Evolutionary conservation across 1,140 invertebrate genomes (phyloP), one percentile per base, ranked within the genome.

Genomic region (Latrodectus geometricus): DNA sequence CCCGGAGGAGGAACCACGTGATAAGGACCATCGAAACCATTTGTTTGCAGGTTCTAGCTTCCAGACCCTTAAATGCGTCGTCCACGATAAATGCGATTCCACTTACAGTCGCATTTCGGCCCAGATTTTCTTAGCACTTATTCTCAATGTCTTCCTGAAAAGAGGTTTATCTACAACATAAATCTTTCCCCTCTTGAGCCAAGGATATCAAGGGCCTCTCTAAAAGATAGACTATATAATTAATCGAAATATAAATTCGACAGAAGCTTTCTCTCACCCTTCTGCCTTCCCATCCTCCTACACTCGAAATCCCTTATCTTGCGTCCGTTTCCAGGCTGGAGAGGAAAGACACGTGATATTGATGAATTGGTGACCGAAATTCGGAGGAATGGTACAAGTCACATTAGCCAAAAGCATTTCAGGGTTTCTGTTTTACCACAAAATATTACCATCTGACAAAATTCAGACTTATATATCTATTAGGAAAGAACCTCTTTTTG

Each of bases 181-280:
- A 81, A 81, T 81, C 79, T 81, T 50, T 20, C 61, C 14, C 69
- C 48, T 9, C 35, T 23, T n/a, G 75, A 9, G 35, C 11, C 23
- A 8, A 20, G 66, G 21, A 35, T 35, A 35, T 35, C 35, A 5
- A 35, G 35, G 5, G 35, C 35, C 35, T 35, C 8, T 72, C 68
- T 35, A n/a, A 72, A 56, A 81, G 79, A 81, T 81, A 81, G 79
- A 72, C 79, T 72, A 70, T 56, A 81, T 81, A 81, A 81, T 81
- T 81, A 81, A 81, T 81, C 69, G 79, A 81, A 81, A 81, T 72
- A 81, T 81, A 81, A 81, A 81, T 81, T 81, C 79, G 79, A 56
- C 23, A 35, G 35, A 35, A 35, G 35, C 35, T 35, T 35, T 35
- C 35, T 35, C 35, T 35, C 35, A 35, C 35, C 35, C 35, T 35